Base-by-base conservation (phyloP, 2,888 invertebrate genomes). In the Marasmarcha lunaedactyla region DNA sequence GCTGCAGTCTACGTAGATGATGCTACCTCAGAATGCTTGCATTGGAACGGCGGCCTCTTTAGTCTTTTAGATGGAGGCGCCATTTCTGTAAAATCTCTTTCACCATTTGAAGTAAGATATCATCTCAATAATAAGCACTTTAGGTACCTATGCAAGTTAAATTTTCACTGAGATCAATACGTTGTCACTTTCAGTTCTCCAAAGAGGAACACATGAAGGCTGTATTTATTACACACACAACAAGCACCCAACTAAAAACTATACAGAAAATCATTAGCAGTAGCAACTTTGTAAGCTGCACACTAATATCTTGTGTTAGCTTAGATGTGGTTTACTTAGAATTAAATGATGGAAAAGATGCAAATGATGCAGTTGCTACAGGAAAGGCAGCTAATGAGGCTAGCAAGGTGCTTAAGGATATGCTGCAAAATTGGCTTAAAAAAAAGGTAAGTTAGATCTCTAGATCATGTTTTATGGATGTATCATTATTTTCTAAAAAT, bases 41-140 rank as follows among this genome's bases (percentile, higher is more conserved):
- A 90, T 54, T 90, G 90, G 90, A 84, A 88, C 52, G 89, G 89
- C 1, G 89, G 90, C 0, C 71, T 87, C n/a, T 68, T 83, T 43
- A 72, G 83, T 43, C 63, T 91, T 9, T 63, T 87, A 36, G 63
- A 79, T 36, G 85, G 85, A 15, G 90, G 90, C 38, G 90, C 90
- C 15, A 61, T 84, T 7, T 79, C 85, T 43, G 86, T 90, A 1
- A 88, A 88, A 54, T 86, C 86, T 57, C 74, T 91, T 47, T 88
- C 89, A 2, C 84, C 87, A 0, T 88, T 87, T 68, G 88, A 88
- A 79, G 88, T 87, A 57, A 45, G 15, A n/a, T n/a, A n/a, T n/a
- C n/a, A n/a, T n/a, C 26, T 14, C 1, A 14, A 1, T 38, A 10
- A 7, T 25, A 6, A 25, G 9, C 9, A 25, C 5, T 25, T 25